Conservation (phyloP, 2,113 vertebrate genomes). For the Dromaius novaehollandiae region DNA sequence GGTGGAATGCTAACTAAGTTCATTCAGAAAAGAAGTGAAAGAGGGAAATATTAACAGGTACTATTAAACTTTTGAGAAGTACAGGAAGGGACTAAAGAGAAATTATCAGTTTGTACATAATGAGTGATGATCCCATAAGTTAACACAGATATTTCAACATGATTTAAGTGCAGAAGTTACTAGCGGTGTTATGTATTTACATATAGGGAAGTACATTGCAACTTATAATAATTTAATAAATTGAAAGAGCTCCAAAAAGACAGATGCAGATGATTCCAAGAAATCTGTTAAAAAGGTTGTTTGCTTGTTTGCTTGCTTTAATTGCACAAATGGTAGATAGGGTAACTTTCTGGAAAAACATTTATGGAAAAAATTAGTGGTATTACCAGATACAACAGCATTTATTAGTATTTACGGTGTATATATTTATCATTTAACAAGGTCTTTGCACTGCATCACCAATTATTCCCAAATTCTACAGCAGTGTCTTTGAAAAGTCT, state of each 20-base stretch:
- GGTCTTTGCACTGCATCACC: background rate
- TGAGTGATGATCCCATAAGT: background rate
- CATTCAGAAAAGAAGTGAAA: background rate
- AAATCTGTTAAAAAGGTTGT: background rate
- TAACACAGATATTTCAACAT: background rate
- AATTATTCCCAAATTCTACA: background rate
- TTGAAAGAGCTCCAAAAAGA: background rate
- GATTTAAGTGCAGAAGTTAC: background rate
- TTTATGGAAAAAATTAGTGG: background rate
- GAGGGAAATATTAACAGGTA: background rate
- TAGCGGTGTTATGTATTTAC: background rate
- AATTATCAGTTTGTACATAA: background rate
- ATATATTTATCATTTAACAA: background rate
- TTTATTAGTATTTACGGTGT: too few relatives aligned
- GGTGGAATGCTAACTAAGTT: background rate
- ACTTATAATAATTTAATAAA: background rate
- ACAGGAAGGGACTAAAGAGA: background rate
- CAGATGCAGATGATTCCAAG: background rate
- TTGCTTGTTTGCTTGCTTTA: background rate
- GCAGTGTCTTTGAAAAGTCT: too few relatives aligned
- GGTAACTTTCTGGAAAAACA: background rate
- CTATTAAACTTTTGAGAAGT: background rate
- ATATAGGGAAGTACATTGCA: background rate
- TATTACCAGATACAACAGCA: too few relatives aligned
- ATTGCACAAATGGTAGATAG: background rate